Evolutionary conservation across 1,140 invertebrate species (phyloP), one percentile per base, ranked within the genome.

Genomic region (Zaprionus camerounensis): DNA sequence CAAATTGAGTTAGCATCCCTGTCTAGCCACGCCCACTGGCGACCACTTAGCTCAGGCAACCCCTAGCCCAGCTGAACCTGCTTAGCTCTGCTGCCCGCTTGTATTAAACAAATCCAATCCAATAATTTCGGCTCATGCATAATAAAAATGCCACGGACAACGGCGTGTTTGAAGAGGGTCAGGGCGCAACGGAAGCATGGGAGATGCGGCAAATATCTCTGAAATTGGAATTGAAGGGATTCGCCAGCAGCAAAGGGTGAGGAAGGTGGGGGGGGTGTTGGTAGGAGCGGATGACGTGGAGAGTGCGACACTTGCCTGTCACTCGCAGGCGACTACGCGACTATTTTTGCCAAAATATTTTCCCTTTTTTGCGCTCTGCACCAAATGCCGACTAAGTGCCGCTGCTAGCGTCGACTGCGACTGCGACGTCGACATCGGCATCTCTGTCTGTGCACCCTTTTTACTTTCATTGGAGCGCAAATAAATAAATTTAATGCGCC

Each of bases 301-400:
- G 28, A 26, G 61, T 59, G 73, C 68, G 68, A 71, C 68, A 76
- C 73, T 76, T 71, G 73, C 51, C 73, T 76, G 73, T 76, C 73
- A 76, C 26, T 65, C 61, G 24, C 73, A 76, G 61, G 68, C 68
- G 44, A 71, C 72, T 64, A 71, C 67, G 72, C 72, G 72, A 76
- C 73, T 76, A 76, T 76, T 71, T 71, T 71, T 71, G 26, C 38
- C 61, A 70, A 76, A 71, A 76, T 71, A 69, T 71, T 76, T 75
- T 64, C 34, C 59, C 26, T 46, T 71, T 38, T 51, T 62, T 36
- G 22, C 34, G 22, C 22, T 26, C 55, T 41, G 65, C 71, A 74
- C 65, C 82, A 82, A 86, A 87, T 86, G 83, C 80, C 80, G 80
- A 87, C 74, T 86, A 86, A 86, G 80, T 86, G 57, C 73, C 76